Evolutionary conservation across 92 coral and sea anemone genomes (phyloP), one percentile per base, ranked within the genome.

Genomic region (Umimayanthus chanpuru): DNA sequence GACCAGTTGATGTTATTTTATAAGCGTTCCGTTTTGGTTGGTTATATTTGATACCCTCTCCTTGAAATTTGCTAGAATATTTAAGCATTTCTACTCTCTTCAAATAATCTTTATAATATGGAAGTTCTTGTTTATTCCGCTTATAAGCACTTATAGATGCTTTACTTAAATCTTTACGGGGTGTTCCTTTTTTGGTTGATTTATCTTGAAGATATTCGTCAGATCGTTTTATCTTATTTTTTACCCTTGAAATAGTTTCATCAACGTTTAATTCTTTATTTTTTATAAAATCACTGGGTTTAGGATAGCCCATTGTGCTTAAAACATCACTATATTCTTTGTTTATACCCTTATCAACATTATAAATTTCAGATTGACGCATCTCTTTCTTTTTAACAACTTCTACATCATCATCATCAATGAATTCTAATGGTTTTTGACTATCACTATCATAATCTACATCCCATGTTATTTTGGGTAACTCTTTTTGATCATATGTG

Each of bases 351-450:
- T 75, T 75, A 75, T 75, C 55, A 12, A 4, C 1, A 39, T 75
- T 8, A 39, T 39, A 75, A 75, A 16, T 39, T 71, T n/a, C n/a
- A n/a, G n/a, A n/a, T n/a, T n/a, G n/a, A n/a, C n/a, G n/a, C n/a
- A n/a, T n/a, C n/a, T 71, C 75, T 5, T 71, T 71, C 75, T 71
- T n/a, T 71, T 71, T 71, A 71, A 71, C 38, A 26, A 71, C 36
- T 75, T 75, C 56, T 75, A 74, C 79, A 29, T 74, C 79, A 74
- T 8, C 79, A 11, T 74, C 79, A 74, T 74, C 78, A 15, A 74
- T 21, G 16, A 30, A 74, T 74, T 74, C 6, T 74, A 74, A 74
- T 74, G 78, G 79, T 74, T 32, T 3, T 29, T 74, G 47, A 74
- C 79, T 16, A 73, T 2, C 43, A 73, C 78, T 18, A 73, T 74